A percentile compares a stretch with the other conserved stretches of the same genome.
These are phyloP conservation scores for Brachynemurus nebulosus DNA, from an alignment of 2,888 invertebrate species.

Conservation along the genomic window DNA sequence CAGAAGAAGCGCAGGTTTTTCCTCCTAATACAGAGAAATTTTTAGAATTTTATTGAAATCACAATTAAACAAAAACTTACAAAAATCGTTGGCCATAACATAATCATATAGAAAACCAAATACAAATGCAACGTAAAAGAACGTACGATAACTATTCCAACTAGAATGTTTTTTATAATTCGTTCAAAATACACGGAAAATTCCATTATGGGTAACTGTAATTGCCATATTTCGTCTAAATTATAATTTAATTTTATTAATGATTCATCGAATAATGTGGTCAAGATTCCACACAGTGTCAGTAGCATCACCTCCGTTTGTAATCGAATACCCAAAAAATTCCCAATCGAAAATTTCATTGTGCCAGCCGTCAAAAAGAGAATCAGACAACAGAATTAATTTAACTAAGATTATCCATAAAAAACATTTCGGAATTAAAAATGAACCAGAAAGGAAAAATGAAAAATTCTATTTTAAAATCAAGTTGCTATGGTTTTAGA, in stretches of 20 bases:
- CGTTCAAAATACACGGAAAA: slow-evolving; percentile 30
- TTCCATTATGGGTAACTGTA: slow-evolving; percentile 19
- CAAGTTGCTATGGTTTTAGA: too few species aligned
- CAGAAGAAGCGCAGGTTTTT: slow-evolving; percentile 32
- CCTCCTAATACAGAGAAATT: slow-evolving; percentile 27
- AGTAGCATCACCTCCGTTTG: slow-evolving; percentile 39
- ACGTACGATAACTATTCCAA: slow-evolving; percentile 37
- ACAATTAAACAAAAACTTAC: slow-evolving; percentile 25
- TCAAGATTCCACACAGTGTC: slow-evolving; percentile 36
- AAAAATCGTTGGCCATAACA: slow-evolving; percentile 41
- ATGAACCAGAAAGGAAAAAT: too few species aligned
- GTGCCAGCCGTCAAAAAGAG: too few species aligned
- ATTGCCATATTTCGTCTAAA: slow-evolving; percentile 41
- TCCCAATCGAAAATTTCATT: slow-evolving; percentile 13
- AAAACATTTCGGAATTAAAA: too few species aligned
- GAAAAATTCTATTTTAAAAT: too few species aligned
- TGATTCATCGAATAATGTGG: slow-evolving; percentile 39
- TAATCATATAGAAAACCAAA: slow-evolving; percentile 39
- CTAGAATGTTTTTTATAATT: slow-evolving; percentile 34
- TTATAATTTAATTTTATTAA: slow-evolving; percentile 40
- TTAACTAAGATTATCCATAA: too few species aligned
- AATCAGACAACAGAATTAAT: too few species aligned
- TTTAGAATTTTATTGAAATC: not conserved
- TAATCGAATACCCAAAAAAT: slow-evolving; percentile 31
- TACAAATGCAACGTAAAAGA: slow-evolving; percentile 42